These are phyloP conservation scores for Leptinotarsa lineolata DNA, from an alignment of 1,140 invertebrate genomes.

Conservation along the genomic window DNA sequence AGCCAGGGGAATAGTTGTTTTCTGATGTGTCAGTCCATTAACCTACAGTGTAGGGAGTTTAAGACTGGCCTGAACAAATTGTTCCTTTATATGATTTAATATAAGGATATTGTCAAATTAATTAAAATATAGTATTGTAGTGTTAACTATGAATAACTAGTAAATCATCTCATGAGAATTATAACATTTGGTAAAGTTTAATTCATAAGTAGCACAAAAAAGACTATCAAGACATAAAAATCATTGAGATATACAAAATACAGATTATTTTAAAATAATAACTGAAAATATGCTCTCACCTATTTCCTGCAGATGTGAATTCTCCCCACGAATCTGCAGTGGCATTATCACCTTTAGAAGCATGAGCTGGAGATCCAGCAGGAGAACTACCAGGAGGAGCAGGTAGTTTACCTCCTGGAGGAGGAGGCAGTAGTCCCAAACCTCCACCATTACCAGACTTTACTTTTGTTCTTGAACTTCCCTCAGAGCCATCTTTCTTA, in stretches of 20 bases:
- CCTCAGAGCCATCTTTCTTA: conserved; percentile 87
- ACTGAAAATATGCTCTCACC: conserved; percentile 51
- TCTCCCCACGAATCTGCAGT: conserved; percentile 70
- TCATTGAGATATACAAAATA: background rate
- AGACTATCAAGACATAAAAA: too few relatives aligned
- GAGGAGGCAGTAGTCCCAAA: conserved; percentile 77
- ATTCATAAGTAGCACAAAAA: too few relatives aligned
- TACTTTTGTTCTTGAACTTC: conserved; percentile 52
- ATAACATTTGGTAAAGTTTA: too few relatives aligned
- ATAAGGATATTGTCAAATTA: too few relatives aligned
- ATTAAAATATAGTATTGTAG: too few relatives aligned
- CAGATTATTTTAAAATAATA: background rate
- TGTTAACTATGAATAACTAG: too few relatives aligned
- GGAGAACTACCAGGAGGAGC: conserved; percentile 71
- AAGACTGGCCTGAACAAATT: too few relatives aligned
- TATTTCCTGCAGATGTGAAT: conserved; percentile 69
- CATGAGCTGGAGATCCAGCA: conserved; percentile 59
- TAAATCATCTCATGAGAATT: too few relatives aligned
- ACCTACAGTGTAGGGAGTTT: too few relatives aligned
- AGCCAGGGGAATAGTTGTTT: too few relatives aligned
- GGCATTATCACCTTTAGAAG: conserved; percentile 60
- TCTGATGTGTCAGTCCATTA: too few relatives aligned
- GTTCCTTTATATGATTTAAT: too few relatives aligned
- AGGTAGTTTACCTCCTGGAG: conserved; percentile 74
- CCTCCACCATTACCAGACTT: conserved; percentile 52